phyloP scores from a whole-genome alignment of 2,797 vertebrate genomes.

The Simalia tracyae region DNA sequence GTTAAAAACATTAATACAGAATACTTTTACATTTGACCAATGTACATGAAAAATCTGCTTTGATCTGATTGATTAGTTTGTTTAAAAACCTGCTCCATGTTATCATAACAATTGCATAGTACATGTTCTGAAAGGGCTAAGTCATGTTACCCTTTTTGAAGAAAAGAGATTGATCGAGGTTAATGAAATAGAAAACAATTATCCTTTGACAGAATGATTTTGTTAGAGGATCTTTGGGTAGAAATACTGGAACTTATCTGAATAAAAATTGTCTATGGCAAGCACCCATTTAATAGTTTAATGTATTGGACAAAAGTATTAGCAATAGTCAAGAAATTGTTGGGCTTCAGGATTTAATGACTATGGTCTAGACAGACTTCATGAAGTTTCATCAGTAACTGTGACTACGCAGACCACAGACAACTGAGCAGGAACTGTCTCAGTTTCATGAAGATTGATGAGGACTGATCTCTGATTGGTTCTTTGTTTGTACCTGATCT shows the following conservation, averaged over 20 bases:
- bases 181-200: not conserved
- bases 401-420: not conserved
- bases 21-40: not conserved
- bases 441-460: not conserved
- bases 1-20: not conserved
- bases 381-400: not conserved
- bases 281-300: not conserved
- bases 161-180: not conserved
- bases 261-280: not conserved
- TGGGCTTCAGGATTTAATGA: not conserved
- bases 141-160: not conserved
- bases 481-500: not conserved
- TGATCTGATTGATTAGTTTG: not conserved
- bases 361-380: not conserved
- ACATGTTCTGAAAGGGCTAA: not conserved
- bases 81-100: not conserved
- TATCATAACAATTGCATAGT: not conserved
- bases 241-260: not conserved
- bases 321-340: not conserved
- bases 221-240: not conserved
- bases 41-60: not conserved
- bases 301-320: not conserved
- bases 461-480: not conserved
- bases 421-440: not conserved
- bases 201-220: not conserved